Evolutionary conservation across 2,888 invertebrate species (phyloP).

Genomic region (Lycophotia porphyrea): DNA sequence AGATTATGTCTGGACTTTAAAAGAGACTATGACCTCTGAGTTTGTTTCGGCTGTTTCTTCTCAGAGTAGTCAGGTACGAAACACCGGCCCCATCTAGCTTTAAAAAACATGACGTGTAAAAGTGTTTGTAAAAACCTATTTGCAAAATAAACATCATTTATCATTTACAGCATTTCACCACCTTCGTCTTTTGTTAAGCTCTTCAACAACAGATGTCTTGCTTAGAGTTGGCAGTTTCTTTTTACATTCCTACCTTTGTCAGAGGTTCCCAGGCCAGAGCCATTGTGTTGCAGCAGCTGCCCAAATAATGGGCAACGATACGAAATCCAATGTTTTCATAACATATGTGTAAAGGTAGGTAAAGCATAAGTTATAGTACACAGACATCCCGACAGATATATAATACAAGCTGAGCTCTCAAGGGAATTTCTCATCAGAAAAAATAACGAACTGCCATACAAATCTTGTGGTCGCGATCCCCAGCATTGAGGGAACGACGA

Average conservation of each 20-base stretch:
- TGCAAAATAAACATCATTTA: too few relatives aligned
- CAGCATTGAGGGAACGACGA: background rate
- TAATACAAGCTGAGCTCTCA: background rate
- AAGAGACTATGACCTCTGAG: too few relatives aligned
- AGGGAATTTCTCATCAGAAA: background rate
- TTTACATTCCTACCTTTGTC: slow-evolving; percentile 15
- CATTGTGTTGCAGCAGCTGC: slow-evolving; percentile 44
- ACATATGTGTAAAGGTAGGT: slow-evolving; percentile 4
- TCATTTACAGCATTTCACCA: background rate
- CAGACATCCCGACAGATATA: background rate
- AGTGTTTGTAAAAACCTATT: too few relatives aligned
- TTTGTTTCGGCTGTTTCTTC: too few relatives aligned
- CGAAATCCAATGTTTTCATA: slow-evolving; percentile 26
- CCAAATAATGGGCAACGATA: slow-evolving; percentile 25
- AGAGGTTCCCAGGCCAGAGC: slow-evolving; percentile 24
- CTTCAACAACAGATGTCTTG: background rate
- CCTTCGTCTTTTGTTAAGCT: background rate
- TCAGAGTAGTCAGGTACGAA: too few relatives aligned
- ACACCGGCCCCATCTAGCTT: too few relatives aligned
- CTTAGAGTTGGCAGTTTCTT: slow-evolving; percentile 9
- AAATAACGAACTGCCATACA: background rate
- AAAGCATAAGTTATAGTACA: background rate
- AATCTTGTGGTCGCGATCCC: background rate
- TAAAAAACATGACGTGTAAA: too few relatives aligned
- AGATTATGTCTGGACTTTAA: too few relatives aligned